Evolutionary conservation across 2,797 vertebrate species (phyloP), one percentile per base, ranked within the genome.

Genomic region (Pitangus sulphuratus): DNA sequence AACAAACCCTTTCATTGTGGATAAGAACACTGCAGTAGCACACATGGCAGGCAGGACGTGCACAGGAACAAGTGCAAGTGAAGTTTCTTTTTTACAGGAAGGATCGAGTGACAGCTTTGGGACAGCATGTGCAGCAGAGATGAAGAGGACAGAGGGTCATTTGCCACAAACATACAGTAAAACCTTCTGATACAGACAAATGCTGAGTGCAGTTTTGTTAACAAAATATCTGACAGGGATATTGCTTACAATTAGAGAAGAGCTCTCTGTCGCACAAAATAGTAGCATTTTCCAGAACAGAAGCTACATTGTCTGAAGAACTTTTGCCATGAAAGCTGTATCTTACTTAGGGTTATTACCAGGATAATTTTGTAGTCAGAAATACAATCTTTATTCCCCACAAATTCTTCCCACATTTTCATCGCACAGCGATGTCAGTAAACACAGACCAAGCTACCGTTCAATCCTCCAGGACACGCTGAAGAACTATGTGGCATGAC

Each of bases 391-490:
- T 80, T 62, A 70, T 48, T 89, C 16, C 37, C 45, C 48, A 72
- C 58, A 95, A 94, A 88, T 26, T 44, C 66, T 51, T 93, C 66
- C 58, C n/a, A 54, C 65, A 66, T 90, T 94, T 84, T 94, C 79
- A 76, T 58, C 44, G 77, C 81, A 79, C 2, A 79, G 83, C 33
- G 87, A 58, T 40, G 80, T 53, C 64, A 72, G 74, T 53, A 93
- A 95, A 74, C 64, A 82, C 60, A 87, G 74, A 87, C 60, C 21
- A 84, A 87, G 42, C 82, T 75, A 75, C 79, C 48, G 48, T 88
- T 93, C 61, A 58, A 22, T 61, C 48, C 51, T 86, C 28, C 79
- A 88, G 94, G 91, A 95, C 42, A 72, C 9, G 45, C 54, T 81
- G 50, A 93, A 89, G 76, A 95, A 94, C 53, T 78, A 66, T 1